phyloP scores from a whole-genome alignment of 2,113 vertebrate genomes.

The Acrocephalus kingi region DNA sequence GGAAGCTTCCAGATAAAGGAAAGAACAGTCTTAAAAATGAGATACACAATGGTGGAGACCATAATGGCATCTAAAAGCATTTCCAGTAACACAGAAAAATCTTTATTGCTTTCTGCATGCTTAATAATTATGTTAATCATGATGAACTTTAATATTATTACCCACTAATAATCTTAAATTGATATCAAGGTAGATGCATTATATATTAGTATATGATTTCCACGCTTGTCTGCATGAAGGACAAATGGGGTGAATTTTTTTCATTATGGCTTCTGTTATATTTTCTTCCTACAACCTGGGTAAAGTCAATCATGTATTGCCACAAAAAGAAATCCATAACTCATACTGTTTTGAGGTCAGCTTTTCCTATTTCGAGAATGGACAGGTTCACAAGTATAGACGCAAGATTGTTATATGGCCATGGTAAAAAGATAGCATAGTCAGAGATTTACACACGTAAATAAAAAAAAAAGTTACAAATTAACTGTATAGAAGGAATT shows the following conservation, averaged over 20 bases:
- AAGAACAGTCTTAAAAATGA: conserved; percentile 25
- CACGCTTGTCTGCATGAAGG: conserved; percentile 19
- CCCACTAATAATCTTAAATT: conserved; percentile 38
- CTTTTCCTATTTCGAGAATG: conserved; percentile 50
- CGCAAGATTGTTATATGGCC: background rate
- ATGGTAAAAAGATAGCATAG: background rate
- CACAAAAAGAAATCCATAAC: conserved; percentile 43
- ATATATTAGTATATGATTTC: conserved; percentile 5
- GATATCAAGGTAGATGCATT: conserved; percentile 9
- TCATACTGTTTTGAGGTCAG: conserved; percentile 15
- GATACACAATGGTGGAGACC: conserved; percentile 18
- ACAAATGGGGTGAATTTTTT: conserved; percentile 19
- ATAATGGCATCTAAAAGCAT: conserved; percentile 62
- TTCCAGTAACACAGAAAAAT: conserved; percentile 50
- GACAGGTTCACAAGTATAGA: conserved; percentile 48
- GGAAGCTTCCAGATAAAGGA: conserved; percentile 43
- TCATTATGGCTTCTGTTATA: conserved; percentile 28
- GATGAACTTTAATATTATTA: conserved; percentile 39
- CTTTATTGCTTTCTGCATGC: conserved; percentile 40
- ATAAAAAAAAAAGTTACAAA: conserved; percentile 27
- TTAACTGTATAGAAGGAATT: conserved; percentile 55
- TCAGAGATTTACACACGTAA: conserved; percentile 40
- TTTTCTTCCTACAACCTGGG: background rate
- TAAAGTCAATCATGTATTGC: conserved; percentile 44
- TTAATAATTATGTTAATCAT: conserved; percentile 57